Conservation (phyloP, 1,140 invertebrate species). For the Cotesia chilonis region DNA sequence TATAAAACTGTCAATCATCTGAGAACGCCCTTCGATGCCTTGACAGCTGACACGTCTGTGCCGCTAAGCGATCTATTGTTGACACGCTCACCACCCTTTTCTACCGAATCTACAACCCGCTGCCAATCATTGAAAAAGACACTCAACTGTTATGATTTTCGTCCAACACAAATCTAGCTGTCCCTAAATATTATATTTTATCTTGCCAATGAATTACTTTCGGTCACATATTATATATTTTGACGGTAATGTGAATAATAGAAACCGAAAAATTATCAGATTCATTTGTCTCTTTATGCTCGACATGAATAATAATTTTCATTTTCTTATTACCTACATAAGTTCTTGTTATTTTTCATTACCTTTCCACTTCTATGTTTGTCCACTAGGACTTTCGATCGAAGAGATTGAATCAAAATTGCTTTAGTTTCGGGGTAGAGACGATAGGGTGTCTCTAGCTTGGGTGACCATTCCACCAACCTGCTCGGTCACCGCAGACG, state of each 20-base stretch:
- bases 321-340: conserved; percentile 13
- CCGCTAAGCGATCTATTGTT: conserved; percentile 58
- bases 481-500: conserved; percentile 39
- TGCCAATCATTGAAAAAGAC: conserved; percentile 4
- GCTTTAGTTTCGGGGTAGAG: conserved; percentile 38
- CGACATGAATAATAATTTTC: background rate
- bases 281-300: no score
- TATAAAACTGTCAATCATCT: conserved; percentile 62
- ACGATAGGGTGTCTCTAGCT: background rate
- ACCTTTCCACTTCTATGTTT: conserved; percentile 11
- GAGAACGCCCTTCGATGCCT: conserved; percentile 41
- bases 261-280: background rate
- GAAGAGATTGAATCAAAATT: conserved; percentile 49
- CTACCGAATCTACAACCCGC: conserved; percentile 1
- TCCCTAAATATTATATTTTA: background rate
- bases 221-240: no score
- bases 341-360: conserved; percentile 8
- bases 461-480: conserved; percentile 34
- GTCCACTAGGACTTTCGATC: conserved; percentile 37
- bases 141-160: background rate
- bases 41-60: conserved; percentile 58
- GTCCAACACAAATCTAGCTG: background rate
- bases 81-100: conserved; percentile 28
- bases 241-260: no score
- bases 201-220: background rate